phyloP scores from a whole-genome alignment of 1,140 invertebrate species.

The Ptiloglossa arizonensis region DNA sequence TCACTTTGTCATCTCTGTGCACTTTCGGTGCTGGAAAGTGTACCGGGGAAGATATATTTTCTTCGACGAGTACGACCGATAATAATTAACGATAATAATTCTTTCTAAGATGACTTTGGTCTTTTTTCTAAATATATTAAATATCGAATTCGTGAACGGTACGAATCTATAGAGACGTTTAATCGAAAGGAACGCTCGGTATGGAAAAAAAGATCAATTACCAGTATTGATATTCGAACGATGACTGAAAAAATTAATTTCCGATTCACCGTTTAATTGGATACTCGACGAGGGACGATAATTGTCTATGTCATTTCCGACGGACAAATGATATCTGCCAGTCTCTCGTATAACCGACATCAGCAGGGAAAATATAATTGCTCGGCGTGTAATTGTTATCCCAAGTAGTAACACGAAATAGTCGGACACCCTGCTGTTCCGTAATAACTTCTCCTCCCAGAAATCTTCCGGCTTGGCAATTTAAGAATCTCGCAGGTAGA shows the following conservation, averaged over 20 bases:
- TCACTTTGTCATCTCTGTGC: no score
- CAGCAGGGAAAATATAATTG: constrained; percentile 38
- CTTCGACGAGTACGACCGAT: no score
- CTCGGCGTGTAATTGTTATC: constrained; percentile 53
- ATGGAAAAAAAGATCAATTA: no score
- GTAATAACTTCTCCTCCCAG: constrained; percentile 60
- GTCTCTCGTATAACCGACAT: constrained; percentile 27
- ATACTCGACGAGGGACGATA: background rate
- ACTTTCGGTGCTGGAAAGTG: no score
- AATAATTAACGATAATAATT: no score
- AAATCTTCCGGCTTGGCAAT: constrained; percentile 45
- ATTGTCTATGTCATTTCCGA: constrained; percentile 30
- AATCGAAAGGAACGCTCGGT: no score
- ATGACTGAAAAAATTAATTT: background rate
- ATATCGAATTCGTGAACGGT: no score
- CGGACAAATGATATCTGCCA: constrained; percentile 63
- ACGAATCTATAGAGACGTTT: no score
- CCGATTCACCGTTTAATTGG: constrained; percentile 18
- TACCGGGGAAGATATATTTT: no score
- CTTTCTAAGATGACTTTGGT: no score
- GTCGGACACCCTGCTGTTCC: constrained; percentile 51
- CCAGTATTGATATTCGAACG: no score
- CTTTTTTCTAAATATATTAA: no score
- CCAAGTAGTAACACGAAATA: constrained; percentile 60
- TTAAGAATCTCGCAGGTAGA: constrained; percentile 59